These are phyloP conservation scores for Latrodectus elegans DNA, from an alignment of 2,888 invertebrate species.

Conservation along the genomic window DNA sequence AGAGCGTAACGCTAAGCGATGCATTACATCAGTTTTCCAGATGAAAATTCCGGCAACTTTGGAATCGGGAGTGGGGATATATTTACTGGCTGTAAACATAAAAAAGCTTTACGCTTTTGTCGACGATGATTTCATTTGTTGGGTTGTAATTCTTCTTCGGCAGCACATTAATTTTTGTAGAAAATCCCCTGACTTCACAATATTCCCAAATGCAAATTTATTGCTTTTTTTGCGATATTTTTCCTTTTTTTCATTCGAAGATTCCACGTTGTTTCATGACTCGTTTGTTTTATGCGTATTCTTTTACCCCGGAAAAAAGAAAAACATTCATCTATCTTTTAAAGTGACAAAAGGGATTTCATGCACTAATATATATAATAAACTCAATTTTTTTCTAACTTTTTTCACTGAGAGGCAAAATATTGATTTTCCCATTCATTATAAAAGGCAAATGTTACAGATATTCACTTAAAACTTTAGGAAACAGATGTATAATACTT, in stretches of 20 bases:
- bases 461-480: too few species aligned
- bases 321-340: too few species aligned
- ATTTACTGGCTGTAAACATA: slow-evolving; percentile 24
- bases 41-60: slow-evolving; percentile 25
- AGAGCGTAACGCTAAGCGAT: slow-evolving; percentile 31
- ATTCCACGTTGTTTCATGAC: not conserved
- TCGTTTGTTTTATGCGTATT: not conserved
- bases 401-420: too few species aligned
- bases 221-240: not conserved
- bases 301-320: not conserved
- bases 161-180: slow-evolving; percentile 25
- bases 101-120: slow-evolving; percentile 21
- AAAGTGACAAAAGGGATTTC: too few species aligned
- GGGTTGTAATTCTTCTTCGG: slow-evolving; percentile 25
- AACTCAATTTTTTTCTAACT: too few species aligned
- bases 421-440: too few species aligned
- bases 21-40: slow-evolving; percentile 19
- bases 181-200: not conserved
- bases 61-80: not conserved
- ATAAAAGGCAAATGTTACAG: too few species aligned
- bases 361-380: too few species aligned
- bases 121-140: not conserved
- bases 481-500: too few species aligned
- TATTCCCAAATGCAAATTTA: not conserved
- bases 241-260: not conserved